A percentile compares a stretch with the other conserved stretches of the same genome.
These are phyloP conservation scores for Anolis carolinensis DNA, from an alignment of 2,113 vertebrate species.

Conservation along the genomic window DNA sequence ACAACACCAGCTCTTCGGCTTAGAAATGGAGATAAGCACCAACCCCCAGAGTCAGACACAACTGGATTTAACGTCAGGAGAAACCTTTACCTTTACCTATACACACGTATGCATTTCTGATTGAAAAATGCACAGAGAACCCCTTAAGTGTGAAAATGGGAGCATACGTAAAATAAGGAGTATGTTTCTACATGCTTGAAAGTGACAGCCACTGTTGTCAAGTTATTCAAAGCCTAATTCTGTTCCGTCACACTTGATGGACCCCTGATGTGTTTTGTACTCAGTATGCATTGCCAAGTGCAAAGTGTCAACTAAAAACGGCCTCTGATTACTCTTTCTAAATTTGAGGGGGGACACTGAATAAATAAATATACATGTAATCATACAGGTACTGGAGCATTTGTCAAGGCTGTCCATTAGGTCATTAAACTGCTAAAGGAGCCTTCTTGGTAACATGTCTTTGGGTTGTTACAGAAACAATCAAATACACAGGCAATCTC, in stretches of 20 bases:
- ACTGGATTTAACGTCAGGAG: too few relatives aligned
- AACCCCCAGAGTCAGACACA: too few relatives aligned
- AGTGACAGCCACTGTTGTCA: not conserved
- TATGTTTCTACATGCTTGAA: not conserved
- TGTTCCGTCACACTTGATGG: not conserved
- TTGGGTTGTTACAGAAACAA: too few relatives aligned
- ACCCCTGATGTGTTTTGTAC: not conserved
- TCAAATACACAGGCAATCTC: not conserved
- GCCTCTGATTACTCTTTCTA: slow-evolving; percentile 48
- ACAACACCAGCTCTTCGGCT: too few relatives aligned
- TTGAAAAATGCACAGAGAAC: not conserved
- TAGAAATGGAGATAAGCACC: too few relatives aligned
- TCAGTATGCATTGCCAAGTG: not conserved
- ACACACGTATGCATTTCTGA: not conserved
- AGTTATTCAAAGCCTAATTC: not conserved
- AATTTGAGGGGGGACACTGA: slow-evolving; percentile 50
- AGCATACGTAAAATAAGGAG: too few relatives aligned
- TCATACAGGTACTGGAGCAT: slow-evolving; percentile 38
- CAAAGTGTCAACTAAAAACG: not conserved
- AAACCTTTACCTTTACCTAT: too few relatives aligned
- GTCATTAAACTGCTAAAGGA: not conserved
- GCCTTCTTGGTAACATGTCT: not conserved
- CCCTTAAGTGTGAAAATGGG: not conserved
- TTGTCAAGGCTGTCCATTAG: slow-evolving; percentile 49
- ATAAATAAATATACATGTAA: slow-evolving; percentile 55